Evolutionary conservation across 2,113 vertebrate genomes (phyloP), one percentile per base, ranked within the genome.

Genomic region (Ceyx cyanopectus): DNA sequence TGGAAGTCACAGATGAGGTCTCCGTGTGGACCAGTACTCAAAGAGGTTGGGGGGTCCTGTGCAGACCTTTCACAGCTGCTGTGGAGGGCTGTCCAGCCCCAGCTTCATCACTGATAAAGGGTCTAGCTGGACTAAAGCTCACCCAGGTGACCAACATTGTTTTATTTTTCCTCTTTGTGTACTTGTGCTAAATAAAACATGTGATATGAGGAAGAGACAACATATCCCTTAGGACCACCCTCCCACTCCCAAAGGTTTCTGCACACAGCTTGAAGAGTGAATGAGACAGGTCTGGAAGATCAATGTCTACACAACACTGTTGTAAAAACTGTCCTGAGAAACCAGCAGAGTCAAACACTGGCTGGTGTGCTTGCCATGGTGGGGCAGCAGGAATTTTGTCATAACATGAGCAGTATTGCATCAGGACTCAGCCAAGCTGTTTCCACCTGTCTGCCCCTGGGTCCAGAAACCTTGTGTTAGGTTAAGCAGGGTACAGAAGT

Each of bases 401-500:
- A 40, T 0, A 29, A 50, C 29, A 1, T 5, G 10, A 34, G 21
- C 60, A 54, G 67, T 51, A 26, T 40, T 76, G 11, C 80, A 50
- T 83, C 65, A 23, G 48, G 43, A 7, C 75, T 85, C 78, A 69
- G 63, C 54, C 50, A 34, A 27, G 29, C n/a, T 6, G 0, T 60
- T 46, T 34, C 88, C 41, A 5, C 17, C 14, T 30, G 50, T 76
- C 75, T 87, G 92, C 92, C 82, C 70, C 78, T 84, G 56, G 3
- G 60, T 40, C 85, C 51, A 43, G 30, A 87, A 50, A 61, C 81
- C 51, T 48, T 37, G 27, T 91, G 87, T 85, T 82, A 80, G 79
- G 74, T 93, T 87, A 93, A 84, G 74, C 84, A 79, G 81, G 61
- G 69, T 89, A 54, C 86, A 89, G 76, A 87, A 96, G 80, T 94